Evolutionary conservation across 2,888 invertebrate genomes (phyloP), one percentile per base, ranked within the genome.

Genomic region (Cyrtodaria siliqua): DNA sequence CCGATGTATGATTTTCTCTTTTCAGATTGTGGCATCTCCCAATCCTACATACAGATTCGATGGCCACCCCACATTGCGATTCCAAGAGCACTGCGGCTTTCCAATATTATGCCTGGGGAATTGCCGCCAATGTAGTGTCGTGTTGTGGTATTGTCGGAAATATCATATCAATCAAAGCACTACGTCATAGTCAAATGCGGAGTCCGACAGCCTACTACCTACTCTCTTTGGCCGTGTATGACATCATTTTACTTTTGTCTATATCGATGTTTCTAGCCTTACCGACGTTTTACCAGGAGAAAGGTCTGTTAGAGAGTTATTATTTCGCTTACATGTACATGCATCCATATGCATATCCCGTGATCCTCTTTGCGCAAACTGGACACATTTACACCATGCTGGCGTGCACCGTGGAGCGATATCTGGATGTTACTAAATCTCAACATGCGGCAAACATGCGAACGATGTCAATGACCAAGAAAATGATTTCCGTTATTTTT

Each of bases 191-290:
- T 66, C 97, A 98, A 93, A 98, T 99, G 98, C 95, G 97, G 89
- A 97, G 97, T 72, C 98, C 98, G 91, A 97, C 98, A 91, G 98
- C 98, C 94, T 97, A 97, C 93, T 95, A 98, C 91, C 95, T 99
- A 75, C 97, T 97, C 83, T 98, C 98, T 3, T 95, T 99, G 86
- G 98, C 99, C 26, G 95, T 97, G 87, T 98, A 97, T 93, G 99
- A 99, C 94, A 97, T 97, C 14, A 95, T 97, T 82, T 95, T 99
- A 86, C 96, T 98, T 87, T 94, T 97, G 86, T 90, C 92, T 2
- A 90, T 93, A 77, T 82, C 91, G 12, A 66, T 92, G 27, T 90
- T 89, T 79, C 84, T 92, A 67, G 87, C 89, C 9, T 71, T 92
- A 23, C 92, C 91, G 0, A 87, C 87, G 3, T 72, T 79, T 27